Evolutionary conservation across 2,888 invertebrate species (phyloP).

Genomic region (Drosophila acutilabella): DNA sequence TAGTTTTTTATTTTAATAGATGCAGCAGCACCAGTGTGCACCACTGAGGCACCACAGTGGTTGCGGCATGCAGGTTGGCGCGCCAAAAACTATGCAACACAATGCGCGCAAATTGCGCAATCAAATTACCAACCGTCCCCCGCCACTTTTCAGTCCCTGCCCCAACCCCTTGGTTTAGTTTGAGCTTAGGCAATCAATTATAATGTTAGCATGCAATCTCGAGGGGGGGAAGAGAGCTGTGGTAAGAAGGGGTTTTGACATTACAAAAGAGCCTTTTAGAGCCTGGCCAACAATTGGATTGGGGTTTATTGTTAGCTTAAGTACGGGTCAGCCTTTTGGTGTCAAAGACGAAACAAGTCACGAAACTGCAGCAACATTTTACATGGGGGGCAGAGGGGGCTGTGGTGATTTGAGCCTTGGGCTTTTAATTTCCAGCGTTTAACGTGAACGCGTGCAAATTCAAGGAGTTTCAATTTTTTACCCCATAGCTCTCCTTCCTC

Average conservation of each 20-base stretch:
- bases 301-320: slow-evolving; percentile 60
- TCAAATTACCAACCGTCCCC: slow-evolving; percentile 68
- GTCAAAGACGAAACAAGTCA: slow-evolving; percentile 69
- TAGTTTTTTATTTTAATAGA: background rate
- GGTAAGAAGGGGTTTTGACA: slow-evolving; percentile 32
- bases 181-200: slow-evolving; percentile 79
- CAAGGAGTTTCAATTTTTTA: slow-evolving; percentile 19
- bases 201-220: slow-evolving; percentile 75
- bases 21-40: slow-evolving; percentile 14
- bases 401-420: slow-evolving; percentile 12
- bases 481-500: background rate
- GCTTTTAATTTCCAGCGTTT: slow-evolving; percentile 68
- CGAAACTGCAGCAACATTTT: slow-evolving; percentile 47
- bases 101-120: slow-evolving; percentile 82
- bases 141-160: background rate
- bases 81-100: slow-evolving; percentile 83
- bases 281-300: slow-evolving; percentile 18
- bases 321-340: slow-evolving; percentile 72
- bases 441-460: slow-evolving; percentile 68
- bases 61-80: slow-evolving; percentile 53
- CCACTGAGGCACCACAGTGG: slow-evolving; percentile 9
- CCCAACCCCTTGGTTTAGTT: slow-evolving; percentile 6
- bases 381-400: background rate
- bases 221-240: background rate
- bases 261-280: slow-evolving; percentile 69